phyloP scores from a whole-genome alignment of 2,113 vertebrate genomes.

The Cheilinus undulatus region DNA sequence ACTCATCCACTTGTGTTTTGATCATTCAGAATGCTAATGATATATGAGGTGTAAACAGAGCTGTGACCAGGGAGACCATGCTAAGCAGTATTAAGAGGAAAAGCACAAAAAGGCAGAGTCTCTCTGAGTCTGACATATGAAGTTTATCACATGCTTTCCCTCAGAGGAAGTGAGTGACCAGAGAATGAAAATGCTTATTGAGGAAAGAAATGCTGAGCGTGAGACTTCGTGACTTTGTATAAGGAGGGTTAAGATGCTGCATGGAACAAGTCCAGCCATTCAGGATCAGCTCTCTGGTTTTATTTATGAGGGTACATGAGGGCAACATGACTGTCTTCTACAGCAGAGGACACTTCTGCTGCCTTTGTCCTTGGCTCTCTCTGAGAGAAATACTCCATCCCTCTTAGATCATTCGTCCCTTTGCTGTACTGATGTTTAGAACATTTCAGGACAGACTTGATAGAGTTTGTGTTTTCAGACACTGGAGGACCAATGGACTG shows the following conservation, averaged over 20 bases:
- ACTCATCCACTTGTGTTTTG: too few species aligned
- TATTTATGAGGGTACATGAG: neutral
- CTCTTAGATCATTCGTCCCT: conserved; percentile 25
- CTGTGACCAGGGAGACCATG: too few species aligned
- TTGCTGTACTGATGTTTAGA: conserved; percentile 17
- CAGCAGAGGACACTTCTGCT: neutral
- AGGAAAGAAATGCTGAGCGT: conserved; percentile 2
- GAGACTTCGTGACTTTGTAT: conserved; percentile 10
- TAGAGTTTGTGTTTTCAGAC: too few species aligned
- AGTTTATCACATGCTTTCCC: conserved; percentile 38
- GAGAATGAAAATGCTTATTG: conserved; percentile 41
- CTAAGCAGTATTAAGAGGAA: too few species aligned
- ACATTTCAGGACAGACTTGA: too few species aligned
- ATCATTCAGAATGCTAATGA: too few species aligned
- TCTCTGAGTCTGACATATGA: conserved; percentile 4
- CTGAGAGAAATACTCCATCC: conserved; percentile 4
- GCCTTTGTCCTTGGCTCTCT: conserved; percentile 11
- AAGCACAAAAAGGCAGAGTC: neutral
- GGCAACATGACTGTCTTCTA: conserved; percentile 8
- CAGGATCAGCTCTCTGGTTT: conserved; percentile 5
- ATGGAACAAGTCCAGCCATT: conserved; percentile 23
- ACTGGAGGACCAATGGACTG: too few species aligned
- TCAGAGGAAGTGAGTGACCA: conserved; percentile 6
- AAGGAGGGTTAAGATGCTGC: neutral
- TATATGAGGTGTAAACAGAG: too few species aligned